These are phyloP conservation scores for Drymodes brunneopygia DNA, from an alignment of 2,113 vertebrate species.

Conservation along the genomic window DNA sequence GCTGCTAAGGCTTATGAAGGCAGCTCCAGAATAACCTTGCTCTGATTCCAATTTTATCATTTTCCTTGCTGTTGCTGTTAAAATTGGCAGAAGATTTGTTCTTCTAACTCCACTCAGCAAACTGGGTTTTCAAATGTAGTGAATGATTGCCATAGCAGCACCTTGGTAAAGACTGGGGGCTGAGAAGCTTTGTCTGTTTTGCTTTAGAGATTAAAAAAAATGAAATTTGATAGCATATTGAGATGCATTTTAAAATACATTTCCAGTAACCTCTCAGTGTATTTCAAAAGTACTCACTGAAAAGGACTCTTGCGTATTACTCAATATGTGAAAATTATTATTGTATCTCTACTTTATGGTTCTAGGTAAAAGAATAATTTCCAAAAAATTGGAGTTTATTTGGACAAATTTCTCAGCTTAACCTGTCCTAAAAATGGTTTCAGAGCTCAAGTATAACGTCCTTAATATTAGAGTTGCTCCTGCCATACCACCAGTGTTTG, in stretches of 20 bases:
- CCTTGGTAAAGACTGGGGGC: not conserved
- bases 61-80: not conserved
- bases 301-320: not conserved
- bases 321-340: not conserved
- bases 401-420: not conserved
- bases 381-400: not conserved
- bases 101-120: not conserved
- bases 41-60: not conserved
- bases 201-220: not conserved
- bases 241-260: not conserved
- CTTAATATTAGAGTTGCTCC: not conserved
- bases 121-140: not conserved
- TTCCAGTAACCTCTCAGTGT: not conserved
- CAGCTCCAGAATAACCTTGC: not conserved
- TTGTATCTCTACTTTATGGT: not conserved
- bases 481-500: not conserved
- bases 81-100: not conserved
- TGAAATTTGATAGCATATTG: not conserved
- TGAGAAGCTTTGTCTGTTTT: not conserved
- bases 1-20: conserved; percentile 8
- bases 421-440: not conserved
- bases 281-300: not conserved
- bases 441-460: not conserved
- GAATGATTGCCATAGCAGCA: not conserved
- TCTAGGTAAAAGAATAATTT: not conserved